These are phyloP conservation scores for Agriopis aurantiaria DNA, from an alignment of 2,888 invertebrate genomes.

Conservation along the genomic window DNA sequence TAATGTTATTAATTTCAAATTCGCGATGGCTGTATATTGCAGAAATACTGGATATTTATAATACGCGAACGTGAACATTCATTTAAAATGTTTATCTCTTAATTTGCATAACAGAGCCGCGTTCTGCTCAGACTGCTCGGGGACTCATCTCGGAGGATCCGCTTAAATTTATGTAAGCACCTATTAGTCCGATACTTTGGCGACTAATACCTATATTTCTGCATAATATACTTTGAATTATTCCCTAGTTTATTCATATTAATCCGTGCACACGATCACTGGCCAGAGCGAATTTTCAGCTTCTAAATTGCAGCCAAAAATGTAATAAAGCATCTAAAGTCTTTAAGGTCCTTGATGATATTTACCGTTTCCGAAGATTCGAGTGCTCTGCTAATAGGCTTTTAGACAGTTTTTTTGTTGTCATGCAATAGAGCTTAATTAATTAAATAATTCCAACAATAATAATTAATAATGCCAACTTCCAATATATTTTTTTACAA, in stretches of 20 bases:
- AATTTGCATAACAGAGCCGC: constrained; percentile 77
- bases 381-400: constrained; percentile 55
- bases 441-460: too few relatives aligned
- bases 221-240: constrained; percentile 17
- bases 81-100: constrained; percentile 79
- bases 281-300: constrained; percentile 18
- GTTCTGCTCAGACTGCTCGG: constrained; percentile 74
- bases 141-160: constrained; percentile 62
- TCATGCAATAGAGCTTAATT: too few relatives aligned
- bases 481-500: too few relatives aligned
- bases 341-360: constrained; percentile 20
- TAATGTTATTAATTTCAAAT: constrained; percentile 48
- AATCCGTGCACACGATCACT: constrained; percentile 15
- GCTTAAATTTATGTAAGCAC: constrained; percentile 58
- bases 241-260: constrained; percentile 15
- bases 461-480: too few relatives aligned
- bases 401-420: not conserved
- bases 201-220: constrained; percentile 26
- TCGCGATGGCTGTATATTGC: constrained; percentile 47
- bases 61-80: constrained; percentile 69
- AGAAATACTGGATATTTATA: constrained; percentile 65
- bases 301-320: constrained; percentile 12
- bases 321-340: constrained; percentile 10
- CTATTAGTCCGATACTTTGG: constrained; percentile 50
- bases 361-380: constrained; percentile 42